Evolutionary conservation across 2,888 invertebrate species (phyloP), one percentile per base, ranked within the genome.

Genomic region (Aplocera efformata): DNA sequence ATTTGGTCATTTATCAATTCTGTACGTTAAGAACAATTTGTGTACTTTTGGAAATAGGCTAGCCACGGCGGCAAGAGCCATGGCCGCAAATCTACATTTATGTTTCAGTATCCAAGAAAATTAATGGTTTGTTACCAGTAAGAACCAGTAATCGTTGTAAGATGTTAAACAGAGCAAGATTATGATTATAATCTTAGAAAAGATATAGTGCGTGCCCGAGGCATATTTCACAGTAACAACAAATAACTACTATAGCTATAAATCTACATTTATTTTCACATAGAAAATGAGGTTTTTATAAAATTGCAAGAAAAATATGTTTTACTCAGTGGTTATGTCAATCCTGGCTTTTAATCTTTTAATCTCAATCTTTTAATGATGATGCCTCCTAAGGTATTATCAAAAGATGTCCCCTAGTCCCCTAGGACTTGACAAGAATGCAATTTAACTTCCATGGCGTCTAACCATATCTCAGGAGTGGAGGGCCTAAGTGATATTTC

Each of bases 1-100:
- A 48, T 60, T 65, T 68, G 54, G 58, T 61, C 50, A 59, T 60
- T 65, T 58, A 41, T 38, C 10, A 21, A n/a, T 13, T 27, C 39
- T 22, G 39, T 23, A 42, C 26, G 44, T 42, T 48, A 22, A 29
- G 41, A 47, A 42, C 48, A 35, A 33, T 43, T 32, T 26, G 13
- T 23, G 27, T 3, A 31, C 13, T 17, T 17, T 36, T 42, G 38
- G 34, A 48, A 50, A 30, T 48, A 39, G 47, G 45, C 32, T 38
- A 45, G 48, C 42, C 38, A 41, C 25, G 46, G 46, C 23, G 11
- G 35, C 24, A 23, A 32, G 32, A 36, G 27, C 32, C 33, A 17
- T 21, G 27, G 28, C 38, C 13, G 42, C 40, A 33, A 34, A 48
- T 47, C 33, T 32, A 31, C 30, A 31, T 43, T 36, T 30, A 36